These are phyloP conservation scores for Papilio machaon DNA, from an alignment of 1,140 invertebrate genomes.

Conservation along the genomic window DNA sequence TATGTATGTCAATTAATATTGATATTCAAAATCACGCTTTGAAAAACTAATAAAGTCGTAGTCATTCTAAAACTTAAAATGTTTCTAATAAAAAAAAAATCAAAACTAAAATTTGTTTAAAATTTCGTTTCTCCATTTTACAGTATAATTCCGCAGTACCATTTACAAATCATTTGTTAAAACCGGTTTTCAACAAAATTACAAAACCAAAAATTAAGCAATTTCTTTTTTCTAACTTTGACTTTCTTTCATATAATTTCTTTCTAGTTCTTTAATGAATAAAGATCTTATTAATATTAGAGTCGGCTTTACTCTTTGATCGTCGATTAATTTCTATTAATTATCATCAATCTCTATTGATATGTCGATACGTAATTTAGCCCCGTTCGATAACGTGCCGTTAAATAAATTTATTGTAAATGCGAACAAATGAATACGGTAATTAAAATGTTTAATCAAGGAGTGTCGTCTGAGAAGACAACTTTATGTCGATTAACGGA, in stretches of 20 bases:
- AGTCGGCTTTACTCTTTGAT: slow-evolving; percentile 5
- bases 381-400: background rate
- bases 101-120: background rate
- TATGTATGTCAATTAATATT: no score
- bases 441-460: slow-evolving; percentile 30
- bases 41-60: no score
- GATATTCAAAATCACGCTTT: no score
- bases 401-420: slow-evolving; percentile 28
- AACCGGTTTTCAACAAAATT: background rate
- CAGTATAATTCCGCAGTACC: background rate
- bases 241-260: background rate
- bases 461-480: background rate
- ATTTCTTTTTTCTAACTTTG: background rate
- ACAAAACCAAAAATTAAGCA: background rate
- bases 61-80: no score
- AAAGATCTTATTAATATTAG: background rate
- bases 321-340: slow-evolving; percentile 14
- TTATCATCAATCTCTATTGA: slow-evolving; percentile 24
- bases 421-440: slow-evolving; percentile 13
- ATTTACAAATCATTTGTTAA: background rate
- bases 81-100: background rate
- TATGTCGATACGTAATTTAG: slow-evolving; percentile 21
- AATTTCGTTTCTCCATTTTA: background rate
- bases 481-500: background rate
- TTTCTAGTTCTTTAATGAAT: background rate